A percentile compares a stretch with the other conserved stretches of the same genome.
These are phyloP conservation scores for Clupea harengus DNA, from an alignment of 2,113 vertebrate genomes.

Conservation along the genomic window DNA sequence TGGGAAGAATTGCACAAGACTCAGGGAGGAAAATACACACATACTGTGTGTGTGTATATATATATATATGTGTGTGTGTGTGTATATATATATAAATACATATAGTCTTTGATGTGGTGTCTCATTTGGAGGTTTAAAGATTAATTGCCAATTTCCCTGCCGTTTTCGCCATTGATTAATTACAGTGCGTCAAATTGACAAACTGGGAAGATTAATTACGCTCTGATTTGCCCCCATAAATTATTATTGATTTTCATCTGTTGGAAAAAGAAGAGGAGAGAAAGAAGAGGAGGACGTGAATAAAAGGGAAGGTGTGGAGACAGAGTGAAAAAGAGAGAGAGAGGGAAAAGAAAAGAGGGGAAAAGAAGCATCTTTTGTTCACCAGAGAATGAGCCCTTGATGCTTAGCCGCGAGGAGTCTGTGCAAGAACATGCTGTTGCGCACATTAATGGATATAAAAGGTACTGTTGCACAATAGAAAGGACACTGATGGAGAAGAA, in stretches of 20 bases:
- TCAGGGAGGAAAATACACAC: not conserved
- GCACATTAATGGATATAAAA: not conserved
- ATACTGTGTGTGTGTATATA: constrained; percentile 41
- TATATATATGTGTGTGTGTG: constrained; percentile 32
- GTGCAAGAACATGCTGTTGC: not conserved
- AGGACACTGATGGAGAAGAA: not conserved
- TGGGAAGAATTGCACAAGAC: not conserved
- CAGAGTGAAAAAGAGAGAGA: not conserved
- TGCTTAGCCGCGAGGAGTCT: not conserved
- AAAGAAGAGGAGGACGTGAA: not conserved
- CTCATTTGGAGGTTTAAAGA: constrained; percentile 67
- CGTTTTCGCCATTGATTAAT: constrained; percentile 70
- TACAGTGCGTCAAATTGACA: constrained; percentile 56
- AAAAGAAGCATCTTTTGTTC: not conserved
- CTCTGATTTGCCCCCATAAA: constrained; percentile 61
- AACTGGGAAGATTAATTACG: constrained; percentile 67
- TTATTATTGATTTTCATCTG: constrained; percentile 70
- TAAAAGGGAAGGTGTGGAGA: not conserved
- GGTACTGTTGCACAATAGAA: not conserved
- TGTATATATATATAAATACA: not conserved
- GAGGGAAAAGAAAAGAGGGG: not conserved
- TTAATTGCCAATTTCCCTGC: constrained; percentile 66
- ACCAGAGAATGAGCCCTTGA: not conserved
- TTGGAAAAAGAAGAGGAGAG: not conserved
- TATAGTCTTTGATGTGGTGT: constrained; percentile 28